Base-by-base conservation (phyloP, 2,113 vertebrate genomes). In the Dasyurus viverrinus region DNA sequence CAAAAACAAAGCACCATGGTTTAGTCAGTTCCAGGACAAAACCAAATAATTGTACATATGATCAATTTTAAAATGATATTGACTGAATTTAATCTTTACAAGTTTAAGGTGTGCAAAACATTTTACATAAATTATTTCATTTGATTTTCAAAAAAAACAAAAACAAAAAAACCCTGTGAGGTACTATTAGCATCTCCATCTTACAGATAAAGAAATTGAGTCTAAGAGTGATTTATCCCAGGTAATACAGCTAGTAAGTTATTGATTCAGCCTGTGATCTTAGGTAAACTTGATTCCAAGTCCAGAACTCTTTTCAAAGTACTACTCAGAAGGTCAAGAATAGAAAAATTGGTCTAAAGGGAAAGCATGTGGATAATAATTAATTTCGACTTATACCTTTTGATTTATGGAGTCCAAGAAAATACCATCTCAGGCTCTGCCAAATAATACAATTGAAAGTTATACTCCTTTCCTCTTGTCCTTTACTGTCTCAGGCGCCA, bases 351-450 rank as follows among this genome's bases (percentile, higher is more conserved):
- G 53, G 22, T 91, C 47, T 96, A 57, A 94, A 92, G 90, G 42
- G 95, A 90, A 96, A 97, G 52, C 19, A n/a, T 93, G 89, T 89
- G 47, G 52, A 92, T 96, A 97, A 96, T 93, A 30, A 91, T 93
- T 96, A 94, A 97, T 97, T 97, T 97, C 92, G 95, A 92, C 97
- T 94, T 97, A 95, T 94, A 95, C 27, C 25, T 47, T 91, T 90
- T 89, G 95, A 97, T 97, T 97, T 97, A 97, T 96, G 96, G 96
- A 94, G 97, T 96, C 94, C 95, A 96, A 90, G 91, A 57, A 97
- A 97, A 95, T 92, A 94, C 48, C 89, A 93, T 96, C 93, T 95
- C 91, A 84, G n/a, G n/a, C 27, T 94, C 91, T 92, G 92, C 54
- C 89, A 93, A 90, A 94, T 89, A 93, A 96, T 96, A 95, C 93